Conservation (phyloP, 2,797 vertebrate species). For the Enteromius radiatus region DNA sequence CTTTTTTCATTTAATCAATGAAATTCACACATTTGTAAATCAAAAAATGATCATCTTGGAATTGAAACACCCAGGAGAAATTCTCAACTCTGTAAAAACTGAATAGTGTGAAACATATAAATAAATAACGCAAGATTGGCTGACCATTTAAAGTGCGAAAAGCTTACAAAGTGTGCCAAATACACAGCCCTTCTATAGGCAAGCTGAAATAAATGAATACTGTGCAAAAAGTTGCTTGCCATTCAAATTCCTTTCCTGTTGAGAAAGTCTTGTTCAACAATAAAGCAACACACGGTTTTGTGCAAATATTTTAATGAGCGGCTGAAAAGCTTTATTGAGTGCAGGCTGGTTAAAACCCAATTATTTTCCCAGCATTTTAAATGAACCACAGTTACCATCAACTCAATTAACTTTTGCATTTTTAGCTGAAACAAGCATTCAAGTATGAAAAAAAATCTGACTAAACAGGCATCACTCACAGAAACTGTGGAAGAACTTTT, state of each 20-base stretch:
- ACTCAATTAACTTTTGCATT: slow-evolving; percentile 58
- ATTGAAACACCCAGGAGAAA: background rate
- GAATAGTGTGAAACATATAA: background rate
- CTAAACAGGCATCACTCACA: slow-evolving; percentile 8
- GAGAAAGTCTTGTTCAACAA: slow-evolving; percentile 12
- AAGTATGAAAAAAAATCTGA: slow-evolving; percentile 33
- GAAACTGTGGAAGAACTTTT: background rate
- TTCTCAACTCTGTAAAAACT: background rate
- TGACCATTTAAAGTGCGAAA: background rate
- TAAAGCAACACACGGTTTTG: slow-evolving; percentile 43
- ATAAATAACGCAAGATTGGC: background rate
- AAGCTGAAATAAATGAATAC: background rate
- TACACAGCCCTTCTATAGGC: too few relatives aligned
- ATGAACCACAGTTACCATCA: slow-evolving; percentile 59
- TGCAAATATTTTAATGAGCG: slow-evolving; percentile 52
- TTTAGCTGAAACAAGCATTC: slow-evolving; percentile 58
- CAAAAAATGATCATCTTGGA: background rate
- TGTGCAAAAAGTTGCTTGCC: background rate
- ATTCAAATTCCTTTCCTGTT: background rate
- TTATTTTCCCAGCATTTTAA: slow-evolving; percentile 59
- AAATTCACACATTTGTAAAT: background rate
- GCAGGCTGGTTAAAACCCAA: slow-evolving; percentile 52
- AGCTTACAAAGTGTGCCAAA: background rate
- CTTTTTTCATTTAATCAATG: background rate
- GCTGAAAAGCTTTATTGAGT: slow-evolving; percentile 65